Evolutionary conservation across 2,113 vertebrate genomes (phyloP), one percentile per base, ranked within the genome.

Genomic region (Sterna hirundo): DNA sequence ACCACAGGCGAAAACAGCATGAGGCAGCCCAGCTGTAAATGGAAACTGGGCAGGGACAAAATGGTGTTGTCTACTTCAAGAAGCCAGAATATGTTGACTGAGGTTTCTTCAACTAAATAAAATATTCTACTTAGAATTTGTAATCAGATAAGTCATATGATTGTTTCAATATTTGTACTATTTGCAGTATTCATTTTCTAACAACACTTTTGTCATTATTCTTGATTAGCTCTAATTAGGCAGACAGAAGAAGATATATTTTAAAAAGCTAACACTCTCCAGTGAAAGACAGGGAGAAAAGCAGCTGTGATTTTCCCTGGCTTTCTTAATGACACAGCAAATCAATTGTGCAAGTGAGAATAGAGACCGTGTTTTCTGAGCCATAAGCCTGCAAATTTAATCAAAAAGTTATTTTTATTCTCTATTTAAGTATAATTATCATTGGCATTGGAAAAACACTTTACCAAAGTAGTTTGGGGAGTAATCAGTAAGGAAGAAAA

Each of bases 381-480:
- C 57, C 61, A 52, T 76, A 82, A 85, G 25, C 36, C 44, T 87
- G 21, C 5, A 88, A 64, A 84, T 42, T 87, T 91, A 94, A 88
- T 94, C 10, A 36, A 46, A 90, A 93, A 58, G 34, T 69, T 94
- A 88, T 93, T 97, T 96, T 96, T 94, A 65, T 93, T 77, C 61
- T 69, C 54, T 79, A 8, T 84, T 88, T 92, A 95, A 87, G 77
- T 84, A 16, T 91, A 93, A 96, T 96, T 94, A 95, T 58, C 11
- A 54, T 26, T 72, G 32, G 6, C 30, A 68, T 40, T 46, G 66
- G 49, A 87, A 93, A 96, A 89, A 49, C 47, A 54, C 60, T 64
- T 69, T 34, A 83, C 68, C 7, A n/a, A 94, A 91, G 91, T 71
- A 86, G 36, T 91, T 55, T 76, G 49, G 70, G 52, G 72, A 89